Base-by-base conservation (phyloP, 2,113 vertebrate species). In the Nothocercus nigrocapillus region DNA sequence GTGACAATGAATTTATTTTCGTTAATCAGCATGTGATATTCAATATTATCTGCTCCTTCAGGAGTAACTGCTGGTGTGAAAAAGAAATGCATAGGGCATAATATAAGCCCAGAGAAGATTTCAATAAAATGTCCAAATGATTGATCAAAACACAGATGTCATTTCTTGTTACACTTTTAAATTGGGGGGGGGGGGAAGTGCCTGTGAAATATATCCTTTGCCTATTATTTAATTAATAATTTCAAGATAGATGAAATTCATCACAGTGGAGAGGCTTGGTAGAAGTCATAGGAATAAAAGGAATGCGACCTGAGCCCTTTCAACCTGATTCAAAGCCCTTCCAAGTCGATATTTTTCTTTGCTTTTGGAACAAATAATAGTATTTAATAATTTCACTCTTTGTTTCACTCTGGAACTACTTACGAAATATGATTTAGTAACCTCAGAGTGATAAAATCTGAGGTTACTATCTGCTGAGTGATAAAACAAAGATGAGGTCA, bases 201-300 rank as follows among this genome's bases (percentile, higher is more conserved):
- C 10, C 64, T 93, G 86, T 88, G 84, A 94, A 90, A 86, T 53
- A 82, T 66, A 89, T 84, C 34, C 34, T 56, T 69, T 8, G 8
- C 32, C 56, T 92, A 44, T 62, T 89, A 44, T 62, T 89, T 90
- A 86, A 93, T 91, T 86, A 0, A 1, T 86, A 86, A 90, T 75
- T 96, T 93, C 20, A 66, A 64, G 53, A 64, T 36, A 75, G 18
- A 16, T 85, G 80, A 78, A 94, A 92, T 86, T 93, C 51, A 36
- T 68, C 30, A 67, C 28, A 49, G 32, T 53, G 51, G 38, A 82
- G 38, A 79, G 36, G 90, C 69, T 92, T 80, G 78, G 42, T 84
- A 54, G 34, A 66, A 94, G 68, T 56, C 76, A 21, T 77, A 75
- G 61, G 56, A 88, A 88, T 72, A 93, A 93, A 91, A 87, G 73